Conservation (phyloP, 2,113 vertebrate species). For the Ivindomyrus marchei region DNA sequence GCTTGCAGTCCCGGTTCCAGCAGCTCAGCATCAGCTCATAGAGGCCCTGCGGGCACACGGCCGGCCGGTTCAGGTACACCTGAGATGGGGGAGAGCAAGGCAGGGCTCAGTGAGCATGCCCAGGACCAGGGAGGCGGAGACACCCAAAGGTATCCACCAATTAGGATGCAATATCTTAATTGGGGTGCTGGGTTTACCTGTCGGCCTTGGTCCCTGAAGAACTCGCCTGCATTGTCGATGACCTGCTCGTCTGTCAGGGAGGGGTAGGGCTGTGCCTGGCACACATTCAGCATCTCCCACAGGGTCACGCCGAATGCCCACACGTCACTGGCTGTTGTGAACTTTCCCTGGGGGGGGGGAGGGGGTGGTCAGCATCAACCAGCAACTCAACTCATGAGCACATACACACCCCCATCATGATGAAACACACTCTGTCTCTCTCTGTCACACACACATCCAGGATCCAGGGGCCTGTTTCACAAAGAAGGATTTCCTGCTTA, state of each 20-base stretch:
- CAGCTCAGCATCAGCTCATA: constrained; percentile 85
- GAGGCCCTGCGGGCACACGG: constrained; percentile 76
- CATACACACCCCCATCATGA: not conserved
- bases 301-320: constrained; percentile 91
- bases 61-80: constrained; percentile 75
- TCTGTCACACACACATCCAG: not conserved
- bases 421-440: not conserved
- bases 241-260: constrained; percentile 83
- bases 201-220: constrained; percentile 81
- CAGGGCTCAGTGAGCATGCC: not conserved
- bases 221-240: constrained; percentile 85
- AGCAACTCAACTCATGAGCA: not conserved
- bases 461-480: not conserved
- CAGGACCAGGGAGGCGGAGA: not conserved
- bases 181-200: constrained; percentile 60
- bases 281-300: constrained; percentile 88
- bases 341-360: constrained; percentile 69
- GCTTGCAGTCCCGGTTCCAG: constrained; percentile 85
- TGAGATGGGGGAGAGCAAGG: constrained; percentile 31
- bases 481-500: not conserved
- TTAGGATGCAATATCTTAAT: not conserved
- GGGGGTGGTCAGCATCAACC: not conserved
- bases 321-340: constrained; percentile 83
- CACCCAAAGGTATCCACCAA: not conserved
- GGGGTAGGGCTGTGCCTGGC: constrained; percentile 85